These are phyloP conservation scores for Lagopus leucura DNA, from an alignment of 2,113 vertebrate genomes.

Conservation along the genomic window DNA sequence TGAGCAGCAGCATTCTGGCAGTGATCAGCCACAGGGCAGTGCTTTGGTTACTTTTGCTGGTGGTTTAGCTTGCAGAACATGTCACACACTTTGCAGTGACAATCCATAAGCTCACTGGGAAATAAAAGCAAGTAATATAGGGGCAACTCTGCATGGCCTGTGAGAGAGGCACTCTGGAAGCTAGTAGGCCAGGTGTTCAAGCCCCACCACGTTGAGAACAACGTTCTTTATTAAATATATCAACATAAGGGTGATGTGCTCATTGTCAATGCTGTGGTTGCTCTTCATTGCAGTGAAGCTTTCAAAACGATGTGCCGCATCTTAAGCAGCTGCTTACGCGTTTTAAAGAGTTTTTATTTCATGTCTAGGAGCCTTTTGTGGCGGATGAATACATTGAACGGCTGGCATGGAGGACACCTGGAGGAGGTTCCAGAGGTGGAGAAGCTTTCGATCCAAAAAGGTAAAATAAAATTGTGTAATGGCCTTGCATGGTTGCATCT, in stretches of 20 bases:
- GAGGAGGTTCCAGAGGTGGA: constrained; percentile 97
- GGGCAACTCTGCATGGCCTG: neutral
- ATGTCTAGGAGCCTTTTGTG: constrained; percentile 94
- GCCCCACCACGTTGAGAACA: neutral
- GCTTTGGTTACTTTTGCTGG: neutral
- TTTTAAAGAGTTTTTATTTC: constrained; percentile 67
- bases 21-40: neutral
- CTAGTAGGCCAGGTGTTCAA: neutral
- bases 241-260: neutral
- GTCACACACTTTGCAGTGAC: neutral
- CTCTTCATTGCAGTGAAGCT: constrained; percentile 3
- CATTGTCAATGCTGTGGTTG: neutral
- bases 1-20: rapidly evolving
- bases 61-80: neutral
- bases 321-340: constrained; percentile 23
- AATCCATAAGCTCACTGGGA: neutral
- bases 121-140: neutral
- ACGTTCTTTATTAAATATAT: neutral
- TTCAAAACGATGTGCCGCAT: neutral
- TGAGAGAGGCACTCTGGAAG: neutral
- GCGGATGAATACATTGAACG: constrained; percentile 99
- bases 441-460: constrained; percentile 98
- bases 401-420: constrained; percentile 96
- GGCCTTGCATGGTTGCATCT: neutral
- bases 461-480: constrained; percentile 76